Evolutionary conservation across 2,113 vertebrate species (phyloP).

Genomic region (Geococcyx californianus): DNA sequence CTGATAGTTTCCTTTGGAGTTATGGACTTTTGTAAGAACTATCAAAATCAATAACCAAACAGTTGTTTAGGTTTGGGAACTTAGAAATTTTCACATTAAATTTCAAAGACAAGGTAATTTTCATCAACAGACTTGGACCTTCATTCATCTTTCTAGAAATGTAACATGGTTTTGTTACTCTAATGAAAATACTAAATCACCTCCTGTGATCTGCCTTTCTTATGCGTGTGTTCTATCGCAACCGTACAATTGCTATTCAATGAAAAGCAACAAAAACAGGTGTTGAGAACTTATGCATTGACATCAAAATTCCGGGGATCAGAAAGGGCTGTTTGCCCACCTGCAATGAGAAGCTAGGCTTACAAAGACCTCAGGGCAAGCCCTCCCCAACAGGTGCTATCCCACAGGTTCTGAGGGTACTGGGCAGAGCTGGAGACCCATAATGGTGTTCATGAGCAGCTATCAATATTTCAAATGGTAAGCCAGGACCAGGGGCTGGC

Average conservation of each 20-base stretch:
- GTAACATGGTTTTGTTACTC: background rate
- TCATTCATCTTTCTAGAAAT: background rate
- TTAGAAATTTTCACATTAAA: background rate
- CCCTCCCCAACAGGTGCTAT: background rate
- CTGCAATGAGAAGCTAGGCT: background rate
- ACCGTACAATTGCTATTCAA: background rate
- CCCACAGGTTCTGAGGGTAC: background rate
- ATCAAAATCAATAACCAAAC: background rate
- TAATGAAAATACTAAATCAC: background rate
- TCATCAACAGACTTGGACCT: background rate
- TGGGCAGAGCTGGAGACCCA: background rate
- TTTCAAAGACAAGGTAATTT: background rate
- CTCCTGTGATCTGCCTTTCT: background rate
- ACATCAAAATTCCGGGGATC: background rate
- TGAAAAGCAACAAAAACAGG: background rate
- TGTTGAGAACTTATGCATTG: background rate
- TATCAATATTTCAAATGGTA: background rate
- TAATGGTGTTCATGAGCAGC: background rate
- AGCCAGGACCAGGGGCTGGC: background rate
- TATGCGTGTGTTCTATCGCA: background rate
- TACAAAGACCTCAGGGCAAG: fast-evolving
- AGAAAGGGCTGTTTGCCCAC: background rate
- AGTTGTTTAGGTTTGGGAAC: background rate
- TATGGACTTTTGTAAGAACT: background rate
- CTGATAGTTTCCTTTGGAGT: background rate